Evolutionary conservation across 2,113 vertebrate genomes (phyloP).

Genomic region (Albula glossodonta): DNA sequence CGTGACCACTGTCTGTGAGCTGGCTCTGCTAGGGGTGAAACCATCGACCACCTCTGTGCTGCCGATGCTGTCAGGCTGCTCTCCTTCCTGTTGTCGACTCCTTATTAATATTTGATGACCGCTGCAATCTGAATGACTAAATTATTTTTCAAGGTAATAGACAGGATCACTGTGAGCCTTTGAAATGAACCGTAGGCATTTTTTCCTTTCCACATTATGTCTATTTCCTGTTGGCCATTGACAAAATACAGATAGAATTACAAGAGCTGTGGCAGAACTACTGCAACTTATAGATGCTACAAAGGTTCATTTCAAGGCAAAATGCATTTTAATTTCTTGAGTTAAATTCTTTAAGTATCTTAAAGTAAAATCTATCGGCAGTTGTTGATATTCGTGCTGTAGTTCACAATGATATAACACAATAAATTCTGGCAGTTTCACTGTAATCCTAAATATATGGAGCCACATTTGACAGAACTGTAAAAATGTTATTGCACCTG

Average conservation of each 20-base stretch:
- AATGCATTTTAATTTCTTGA: too few species aligned
- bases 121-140: constrained; percentile 10
- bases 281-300: background rate
- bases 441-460: background rate
- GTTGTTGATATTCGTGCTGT: background rate
- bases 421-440: background rate
- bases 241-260: background rate
- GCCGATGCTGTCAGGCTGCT: constrained; percentile 14
- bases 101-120: constrained; percentile 37
- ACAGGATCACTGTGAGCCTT: background rate
- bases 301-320: too few species aligned
- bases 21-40: too few species aligned
- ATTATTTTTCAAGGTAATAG: background rate
- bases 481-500: background rate
- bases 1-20: background rate
- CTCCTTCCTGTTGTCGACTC: background rate
- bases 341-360: background rate
- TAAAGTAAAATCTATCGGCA: background rate
- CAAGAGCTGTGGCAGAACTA: background rate
- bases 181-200: background rate
- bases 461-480: background rate
- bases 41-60: constrained; percentile 19
- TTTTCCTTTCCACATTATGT: background rate
- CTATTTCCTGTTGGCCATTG: background rate
- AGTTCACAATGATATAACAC: background rate